Evolutionary conservation across 2,888 invertebrate species (phyloP).

Genomic region (Pseudolycoriella hygida): DNA sequence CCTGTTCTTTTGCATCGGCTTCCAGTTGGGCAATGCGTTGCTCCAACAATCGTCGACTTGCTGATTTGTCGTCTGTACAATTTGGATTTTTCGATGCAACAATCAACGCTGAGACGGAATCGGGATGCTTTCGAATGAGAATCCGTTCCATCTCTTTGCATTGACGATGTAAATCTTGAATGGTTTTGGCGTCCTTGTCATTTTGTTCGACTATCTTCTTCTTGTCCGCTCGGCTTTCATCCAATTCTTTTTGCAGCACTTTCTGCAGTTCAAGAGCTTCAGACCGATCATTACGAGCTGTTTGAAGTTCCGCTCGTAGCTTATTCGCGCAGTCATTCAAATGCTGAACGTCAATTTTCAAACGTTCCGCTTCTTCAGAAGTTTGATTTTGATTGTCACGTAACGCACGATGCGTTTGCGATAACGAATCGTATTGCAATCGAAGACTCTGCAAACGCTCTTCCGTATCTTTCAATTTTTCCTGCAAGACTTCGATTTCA

Average conservation of each 20-base stretch:
- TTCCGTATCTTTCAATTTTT: conserved; percentile 50
- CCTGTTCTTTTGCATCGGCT: conserved; percentile 50
- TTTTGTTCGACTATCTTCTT: conserved; percentile 35
- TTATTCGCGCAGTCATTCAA: conserved; percentile 40
- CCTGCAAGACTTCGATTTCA: conserved; percentile 40
- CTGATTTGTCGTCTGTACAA: conserved; percentile 24
- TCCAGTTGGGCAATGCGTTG: conserved; percentile 53
- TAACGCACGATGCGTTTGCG: conserved; percentile 25
- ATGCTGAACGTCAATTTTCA: conserved; percentile 39
- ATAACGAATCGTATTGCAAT: conserved; percentile 36
- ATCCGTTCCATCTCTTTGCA: conserved; percentile 72
- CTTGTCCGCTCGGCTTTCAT: conserved; percentile 31
- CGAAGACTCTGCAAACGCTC: conserved; percentile 47
- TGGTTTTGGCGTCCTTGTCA: conserved; percentile 45
- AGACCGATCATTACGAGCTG: conserved; percentile 24
- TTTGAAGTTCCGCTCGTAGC: conserved; percentile 28
- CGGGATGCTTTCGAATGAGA: conserved; percentile 60
- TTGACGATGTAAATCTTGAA: conserved; percentile 60
- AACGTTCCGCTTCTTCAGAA: conserved; percentile 38
- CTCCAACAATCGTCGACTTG: conserved; percentile 37
- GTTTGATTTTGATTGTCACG: conserved; percentile 24
- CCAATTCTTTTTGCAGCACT: conserved; percentile 27
- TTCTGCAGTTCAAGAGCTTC: conserved; percentile 32
- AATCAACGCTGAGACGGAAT: conserved; percentile 65
- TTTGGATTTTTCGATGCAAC: conserved; percentile 39